phyloP scores from a whole-genome alignment of 2,113 vertebrate species.

The Xyrauchen texanus region DNA sequence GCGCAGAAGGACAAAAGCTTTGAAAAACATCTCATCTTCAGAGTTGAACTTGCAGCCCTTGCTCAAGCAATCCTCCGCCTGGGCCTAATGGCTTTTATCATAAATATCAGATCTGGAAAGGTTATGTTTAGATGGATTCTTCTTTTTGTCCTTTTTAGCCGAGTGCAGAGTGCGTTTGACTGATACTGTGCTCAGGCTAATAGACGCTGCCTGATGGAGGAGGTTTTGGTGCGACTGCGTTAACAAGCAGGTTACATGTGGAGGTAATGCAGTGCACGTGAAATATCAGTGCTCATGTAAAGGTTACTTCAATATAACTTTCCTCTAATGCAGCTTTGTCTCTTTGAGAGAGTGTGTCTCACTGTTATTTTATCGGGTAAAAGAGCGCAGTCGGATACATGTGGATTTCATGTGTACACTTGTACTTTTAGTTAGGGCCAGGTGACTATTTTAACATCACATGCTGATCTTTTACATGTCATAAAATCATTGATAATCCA shows the following conservation, averaged over 20 bases:
- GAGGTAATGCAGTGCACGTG: conserved; percentile 69
- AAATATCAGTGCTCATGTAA: conserved; percentile 76
- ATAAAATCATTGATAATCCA: conserved; percentile 63
- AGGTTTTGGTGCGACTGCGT: conserved; percentile 65
- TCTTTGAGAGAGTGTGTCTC: conserved; percentile 34
- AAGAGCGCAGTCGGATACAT: conserved; percentile 43
- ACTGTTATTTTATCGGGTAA: conserved; percentile 65
- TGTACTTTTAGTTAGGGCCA: background rate
- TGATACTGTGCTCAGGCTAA: conserved; percentile 61
- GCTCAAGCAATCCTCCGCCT: conserved; percentile 64
- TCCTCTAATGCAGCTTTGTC: conserved; percentile 39
- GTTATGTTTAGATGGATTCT: conserved; percentile 76
- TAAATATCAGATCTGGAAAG: conserved; percentile 76
- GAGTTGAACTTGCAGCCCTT: conserved; percentile 73
- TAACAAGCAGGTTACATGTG: conserved; percentile 72
- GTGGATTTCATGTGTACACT: background rate
- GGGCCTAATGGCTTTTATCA: conserved; percentile 75
- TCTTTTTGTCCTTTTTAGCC: conserved; percentile 69
- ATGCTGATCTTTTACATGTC: conserved; percentile 18
- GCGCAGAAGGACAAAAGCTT: conserved; percentile 39
- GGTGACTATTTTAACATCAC: background rate
- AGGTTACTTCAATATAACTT: conserved; percentile 79
- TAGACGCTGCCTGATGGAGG: conserved; percentile 67
- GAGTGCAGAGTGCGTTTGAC: conserved; percentile 61
- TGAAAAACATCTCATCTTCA: conserved; percentile 55